These are phyloP conservation scores for Hedya salicella DNA, from an alignment of 2,888 invertebrate genomes.

Conservation along the genomic window DNA sequence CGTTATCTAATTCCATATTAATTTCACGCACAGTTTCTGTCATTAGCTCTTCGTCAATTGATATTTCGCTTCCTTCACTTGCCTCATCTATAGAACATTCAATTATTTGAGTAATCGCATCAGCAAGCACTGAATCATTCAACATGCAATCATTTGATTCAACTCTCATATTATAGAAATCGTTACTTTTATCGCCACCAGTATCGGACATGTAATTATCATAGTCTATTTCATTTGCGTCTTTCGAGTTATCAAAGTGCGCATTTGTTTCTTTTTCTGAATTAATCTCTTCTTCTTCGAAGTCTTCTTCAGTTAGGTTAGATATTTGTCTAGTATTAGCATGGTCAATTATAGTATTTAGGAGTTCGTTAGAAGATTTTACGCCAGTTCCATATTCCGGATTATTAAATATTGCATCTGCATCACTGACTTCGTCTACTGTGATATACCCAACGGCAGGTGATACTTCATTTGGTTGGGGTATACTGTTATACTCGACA, in stretches of 20 bases:
- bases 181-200: slow-evolving; percentile 34
- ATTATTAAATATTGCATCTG: slow-evolving; percentile 1
- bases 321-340: slow-evolving; percentile 11
- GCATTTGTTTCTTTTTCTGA: slow-evolving; percentile 22
- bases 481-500: slow-evolving; percentile 2
- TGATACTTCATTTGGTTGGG: not conserved
- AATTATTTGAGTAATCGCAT: slow-evolving; percentile 72
- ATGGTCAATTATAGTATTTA: slow-evolving; percentile 55
- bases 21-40: slow-evolving; percentile 69
- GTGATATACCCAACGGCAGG: not conserved
- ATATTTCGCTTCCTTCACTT: slow-evolving; percentile 50
- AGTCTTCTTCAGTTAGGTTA: slow-evolving; percentile 24
- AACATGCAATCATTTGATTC: slow-evolving; percentile 41
- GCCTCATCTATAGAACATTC: slow-evolving; percentile 52
- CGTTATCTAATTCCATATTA: slow-evolving; percentile 56
- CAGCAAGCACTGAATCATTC: slow-evolving; percentile 62
- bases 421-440: slow-evolving; percentile 28
- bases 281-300: slow-evolving; percentile 39
- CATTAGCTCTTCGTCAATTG: slow-evolving; percentile 65
- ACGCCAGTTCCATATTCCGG: slow-evolving; percentile 46
- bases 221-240: slow-evolving; percentile 7
- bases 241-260: not conserved
- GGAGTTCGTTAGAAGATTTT: slow-evolving; percentile 59
- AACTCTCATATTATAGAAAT: slow-evolving; percentile 9
- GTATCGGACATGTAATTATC: slow-evolving; percentile 47